These are phyloP conservation scores for Ammodytes marinus DNA, from an alignment of 2,113 vertebrate species.

Conservation along the genomic window DNA sequence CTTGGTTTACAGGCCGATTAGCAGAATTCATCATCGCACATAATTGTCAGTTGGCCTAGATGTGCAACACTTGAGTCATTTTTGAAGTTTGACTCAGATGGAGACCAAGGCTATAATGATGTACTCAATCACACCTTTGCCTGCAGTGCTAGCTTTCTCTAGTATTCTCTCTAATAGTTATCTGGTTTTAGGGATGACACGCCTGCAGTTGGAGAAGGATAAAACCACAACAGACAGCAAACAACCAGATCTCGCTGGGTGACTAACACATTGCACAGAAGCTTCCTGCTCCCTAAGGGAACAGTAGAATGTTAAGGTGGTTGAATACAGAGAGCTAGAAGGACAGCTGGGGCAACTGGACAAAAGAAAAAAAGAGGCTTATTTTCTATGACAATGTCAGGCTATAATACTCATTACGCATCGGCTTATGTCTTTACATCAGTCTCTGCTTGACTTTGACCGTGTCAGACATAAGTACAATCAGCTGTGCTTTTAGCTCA, in stretches of 20 bases:
- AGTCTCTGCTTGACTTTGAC: not conserved
- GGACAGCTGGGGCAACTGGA: slow-evolving; percentile 18
- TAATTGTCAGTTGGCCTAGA: slow-evolving; percentile 41
- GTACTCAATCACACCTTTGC: slow-evolving; percentile 42
- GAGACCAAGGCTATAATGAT: slow-evolving; percentile 35
- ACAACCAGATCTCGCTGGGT: slow-evolving; percentile 34
- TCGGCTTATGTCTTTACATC: not conserved
- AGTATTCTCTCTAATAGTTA: slow-evolving; percentile 40
- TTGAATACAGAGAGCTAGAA: slow-evolving; percentile 12
- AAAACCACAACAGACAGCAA: slow-evolving; percentile 56
- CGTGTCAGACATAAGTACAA: not conserved
- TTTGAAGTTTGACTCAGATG: slow-evolving; percentile 29
- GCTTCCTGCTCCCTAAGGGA: slow-evolving; percentile 35
- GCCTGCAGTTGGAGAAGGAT: slow-evolving; percentile 19
- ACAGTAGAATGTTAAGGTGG: slow-evolving; percentile 32
- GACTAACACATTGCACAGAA: slow-evolving; percentile 34
- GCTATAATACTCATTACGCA: not conserved
- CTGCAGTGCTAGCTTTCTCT: slow-evolving; percentile 40
- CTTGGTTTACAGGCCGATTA: slow-evolving; percentile 35
- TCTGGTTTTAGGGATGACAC: slow-evolving; percentile 36
- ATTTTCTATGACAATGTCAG: not conserved
- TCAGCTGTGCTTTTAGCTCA: not conserved
- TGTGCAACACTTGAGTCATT: slow-evolving; percentile 53
- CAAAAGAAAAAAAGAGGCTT: slow-evolving; percentile 9
- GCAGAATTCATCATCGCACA: slow-evolving; percentile 27